Conservation (phyloP, 2,888 invertebrate species). For the Crossocerus cetratus region DNA sequence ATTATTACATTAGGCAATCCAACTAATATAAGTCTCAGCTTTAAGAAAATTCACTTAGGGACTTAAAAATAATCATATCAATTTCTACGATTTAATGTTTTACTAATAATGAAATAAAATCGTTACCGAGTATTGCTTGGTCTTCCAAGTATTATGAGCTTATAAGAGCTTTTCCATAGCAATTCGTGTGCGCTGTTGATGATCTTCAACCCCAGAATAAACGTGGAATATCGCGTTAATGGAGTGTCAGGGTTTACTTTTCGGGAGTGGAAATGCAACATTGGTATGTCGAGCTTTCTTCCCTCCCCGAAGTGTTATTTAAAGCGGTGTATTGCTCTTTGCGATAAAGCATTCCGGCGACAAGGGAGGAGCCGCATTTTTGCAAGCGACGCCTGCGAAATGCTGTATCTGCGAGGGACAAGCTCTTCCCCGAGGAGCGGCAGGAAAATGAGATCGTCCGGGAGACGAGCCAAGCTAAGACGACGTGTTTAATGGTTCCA, state of each 20-base stretch:
- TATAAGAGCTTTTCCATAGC: too few relatives aligned
- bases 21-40: too few relatives aligned
- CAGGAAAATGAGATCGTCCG: slow-evolving; percentile 64
- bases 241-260: background rate
- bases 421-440: slow-evolving; percentile 21
- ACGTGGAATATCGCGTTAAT: too few relatives aligned
- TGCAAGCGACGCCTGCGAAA: slow-evolving; percentile 21
- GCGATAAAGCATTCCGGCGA: slow-evolving; percentile 33
- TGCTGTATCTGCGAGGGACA: background rate
- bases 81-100: too few relatives aligned
- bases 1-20: too few relatives aligned
- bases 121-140: too few relatives aligned
- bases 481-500: slow-evolving; percentile 68
- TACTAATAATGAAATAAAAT: too few relatives aligned
- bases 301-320: slow-evolving; percentile 23
- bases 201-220: too few relatives aligned
- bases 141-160: too few relatives aligned
- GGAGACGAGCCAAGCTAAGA: slow-evolving; percentile 59
- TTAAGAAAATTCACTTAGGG: too few relatives aligned
- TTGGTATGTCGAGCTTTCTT: slow-evolving; percentile 25
- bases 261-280: slow-evolving; percentile 27
- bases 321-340: slow-evolving; percentile 28
- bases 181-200: too few relatives aligned
- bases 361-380: slow-evolving; percentile 18
- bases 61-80: too few relatives aligned